Evolutionary conservation across 2,888 invertebrate species (phyloP), one percentile per base, ranked within the genome.

Genomic region (Torymus texanus): DNA sequence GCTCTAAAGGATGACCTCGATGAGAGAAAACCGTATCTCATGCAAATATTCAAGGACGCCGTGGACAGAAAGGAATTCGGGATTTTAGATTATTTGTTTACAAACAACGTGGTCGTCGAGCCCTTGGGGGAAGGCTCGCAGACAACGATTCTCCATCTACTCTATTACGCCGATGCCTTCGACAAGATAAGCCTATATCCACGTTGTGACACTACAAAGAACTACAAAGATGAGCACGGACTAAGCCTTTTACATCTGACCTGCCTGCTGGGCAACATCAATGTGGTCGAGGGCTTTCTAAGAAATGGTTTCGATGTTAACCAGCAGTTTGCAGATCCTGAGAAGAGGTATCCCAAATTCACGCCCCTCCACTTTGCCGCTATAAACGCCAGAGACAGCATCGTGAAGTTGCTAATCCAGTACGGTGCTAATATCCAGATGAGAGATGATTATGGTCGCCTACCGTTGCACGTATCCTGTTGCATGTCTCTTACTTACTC

Each of bases 311-410:
- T 67, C 14, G 67, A 67, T 14, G 24, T 24, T 8, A 29, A 67
- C 14, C 14, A 14, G 11, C 2, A 5, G 11, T 21, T 16, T 14
- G 21, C 2, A 2, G 13, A 24, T 8, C 41, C 41, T 41, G 1
- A 8, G 41, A 41, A 8, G 1, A 41, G 0, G 8, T 41, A 8
- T 41, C 14, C 21, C 5, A 14, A 5, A 1, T 67, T 55, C 14
- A 67, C 67, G n/a, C 53, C 67, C 5, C 55, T 67, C 13, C 67
- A 67, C n/a, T 67, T 55, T 11, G 67, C 67, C 4, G 67, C 24
- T 14, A 11, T n/a, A 11, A 2, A 67, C 55, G 24, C 14, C 5
- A 5, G 24, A 10, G 5, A n/a, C 1, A 24, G n/a, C 8, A n/a
- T 67, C 0, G 29, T 67, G 11, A 24, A 67, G n/a, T 55, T 67